A percentile compares a stretch with the other conserved stretches of the same genome.
Evolutionary conservation across 2,113 vertebrate species (phyloP).

Genomic region (Helogale parvula): DNA sequence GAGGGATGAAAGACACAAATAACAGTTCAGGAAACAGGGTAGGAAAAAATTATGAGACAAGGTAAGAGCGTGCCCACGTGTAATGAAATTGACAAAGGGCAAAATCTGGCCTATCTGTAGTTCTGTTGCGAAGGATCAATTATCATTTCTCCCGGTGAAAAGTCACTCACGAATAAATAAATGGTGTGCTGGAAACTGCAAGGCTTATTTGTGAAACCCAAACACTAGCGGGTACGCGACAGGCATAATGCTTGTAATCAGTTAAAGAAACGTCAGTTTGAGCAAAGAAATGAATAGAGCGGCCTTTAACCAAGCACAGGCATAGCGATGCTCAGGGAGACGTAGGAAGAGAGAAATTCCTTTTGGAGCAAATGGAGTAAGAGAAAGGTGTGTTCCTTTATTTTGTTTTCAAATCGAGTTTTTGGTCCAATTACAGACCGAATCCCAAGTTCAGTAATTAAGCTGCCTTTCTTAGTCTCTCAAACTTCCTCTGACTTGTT

Average conservation of each 20-base stretch:
- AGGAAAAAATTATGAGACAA: not conserved
- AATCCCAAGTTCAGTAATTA: not conserved
- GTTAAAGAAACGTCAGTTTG: not conserved
- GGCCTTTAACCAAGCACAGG: not conserved
- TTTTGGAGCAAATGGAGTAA: not conserved
- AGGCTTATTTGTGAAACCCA: not conserved
- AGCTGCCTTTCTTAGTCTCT: not conserved
- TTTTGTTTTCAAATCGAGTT: not conserved
- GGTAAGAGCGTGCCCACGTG: not conserved
- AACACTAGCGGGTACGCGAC: not conserved
- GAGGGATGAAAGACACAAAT: not conserved
- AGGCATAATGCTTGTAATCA: not conserved
- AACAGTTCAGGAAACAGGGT: not conserved
- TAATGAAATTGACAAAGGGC: not conserved
- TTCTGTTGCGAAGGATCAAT: not conserved
- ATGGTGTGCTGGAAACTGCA: not conserved
- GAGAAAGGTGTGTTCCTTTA: not conserved
- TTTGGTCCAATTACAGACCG: not conserved
- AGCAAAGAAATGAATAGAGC: conserved; percentile 12
- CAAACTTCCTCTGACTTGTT: not conserved
- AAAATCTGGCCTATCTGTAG: not conserved
- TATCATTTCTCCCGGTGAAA: not conserved
- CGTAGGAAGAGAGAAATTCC: not conserved
- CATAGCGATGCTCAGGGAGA: not conserved
- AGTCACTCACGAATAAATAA: not conserved